These are phyloP conservation scores for Lamprologus callipterus DNA, from an alignment of 2,113 vertebrate species.

Conservation along the genomic window DNA sequence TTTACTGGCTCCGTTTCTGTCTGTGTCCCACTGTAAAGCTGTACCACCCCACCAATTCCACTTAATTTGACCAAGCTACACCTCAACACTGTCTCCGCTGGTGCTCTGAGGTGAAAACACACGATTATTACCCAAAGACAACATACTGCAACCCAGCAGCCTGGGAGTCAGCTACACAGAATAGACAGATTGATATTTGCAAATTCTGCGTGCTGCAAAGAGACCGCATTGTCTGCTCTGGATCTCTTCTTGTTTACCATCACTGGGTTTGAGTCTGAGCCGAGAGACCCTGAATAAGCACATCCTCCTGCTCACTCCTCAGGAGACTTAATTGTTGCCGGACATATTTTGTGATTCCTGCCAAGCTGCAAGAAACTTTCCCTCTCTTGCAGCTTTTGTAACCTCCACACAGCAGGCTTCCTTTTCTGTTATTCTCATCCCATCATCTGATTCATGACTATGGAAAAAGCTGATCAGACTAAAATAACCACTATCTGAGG, in stretches of 20 bases:
- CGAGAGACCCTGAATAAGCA: slow-evolving; percentile 7
- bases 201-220: slow-evolving; percentile 14
- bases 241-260: background rate
- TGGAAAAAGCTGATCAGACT: slow-evolving; percentile 44
- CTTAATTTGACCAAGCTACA: background rate
- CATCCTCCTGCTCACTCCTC: slow-evolving; percentile 1
- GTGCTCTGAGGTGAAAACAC: background rate
- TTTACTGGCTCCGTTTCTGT: slow-evolving; percentile 4
- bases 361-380: slow-evolving; percentile 29
- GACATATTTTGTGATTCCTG: slow-evolving; percentile 28
- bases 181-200: slow-evolving; percentile 21
- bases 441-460: slow-evolving; percentile 50
- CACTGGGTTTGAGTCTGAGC: background rate
- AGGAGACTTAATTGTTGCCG: slow-evolving; percentile 31
- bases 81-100: background rate
- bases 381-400: slow-evolving; percentile 3
- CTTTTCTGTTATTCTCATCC: slow-evolving; percentile 19
- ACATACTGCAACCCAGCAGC: background rate
- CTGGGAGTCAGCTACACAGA: background rate
- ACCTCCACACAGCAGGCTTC: slow-evolving; percentile 1
- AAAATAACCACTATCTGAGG: slow-evolving; percentile 5
- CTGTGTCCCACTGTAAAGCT: background rate
- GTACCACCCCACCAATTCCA: background rate
- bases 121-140: slow-evolving; percentile 11
- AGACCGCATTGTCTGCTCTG: background rate